These are phyloP conservation scores for Pseudococcus jackbeardsleyi DNA, from an alignment of 2,888 invertebrate genomes.

Conservation along the genomic window DNA sequence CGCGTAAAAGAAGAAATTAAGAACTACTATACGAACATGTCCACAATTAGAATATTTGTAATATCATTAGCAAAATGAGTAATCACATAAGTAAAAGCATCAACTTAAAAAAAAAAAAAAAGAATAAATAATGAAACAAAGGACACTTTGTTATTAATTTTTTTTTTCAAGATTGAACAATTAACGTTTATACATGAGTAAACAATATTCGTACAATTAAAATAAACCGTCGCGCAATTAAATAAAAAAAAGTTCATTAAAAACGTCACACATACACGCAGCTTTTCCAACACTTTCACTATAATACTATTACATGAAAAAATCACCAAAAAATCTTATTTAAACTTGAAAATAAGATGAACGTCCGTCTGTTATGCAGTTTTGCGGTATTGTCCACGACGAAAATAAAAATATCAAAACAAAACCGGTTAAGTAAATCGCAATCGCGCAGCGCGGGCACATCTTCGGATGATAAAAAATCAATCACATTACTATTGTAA, in stretches of 20 bases:
- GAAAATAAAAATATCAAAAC: slow-evolving; percentile 13
- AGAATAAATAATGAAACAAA: slow-evolving; percentile 9
- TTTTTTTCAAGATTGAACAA: background rate
- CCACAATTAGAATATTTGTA: background rate
- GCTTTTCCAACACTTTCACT: background rate
- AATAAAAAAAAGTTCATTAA: background rate
- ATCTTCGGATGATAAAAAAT: slow-evolving; percentile 29
- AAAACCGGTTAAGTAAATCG: slow-evolving; percentile 1
- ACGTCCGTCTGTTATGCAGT: background rate
- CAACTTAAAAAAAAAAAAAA: background rate
- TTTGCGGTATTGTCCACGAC: background rate
- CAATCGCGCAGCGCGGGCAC: background rate
- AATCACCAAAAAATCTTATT: slow-evolving; percentile 3
- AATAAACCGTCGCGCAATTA: background rate
- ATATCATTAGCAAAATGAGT: background rate
- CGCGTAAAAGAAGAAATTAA: slow-evolving; percentile 18
- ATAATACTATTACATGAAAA: slow-evolving; percentile 6
- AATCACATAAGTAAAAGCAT: slow-evolving; percentile 36
- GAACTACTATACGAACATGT: background rate
- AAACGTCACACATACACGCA: slow-evolving; percentile 2
- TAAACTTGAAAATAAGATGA: slow-evolving; percentile 7
- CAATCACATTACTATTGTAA: slow-evolving; percentile 40
- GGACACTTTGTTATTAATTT: background rate
- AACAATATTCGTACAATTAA: background rate
- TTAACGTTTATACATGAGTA: background rate